Conservation (phyloP, 2,888 invertebrate species). For the Dasysyrphus albostriatus region DNA sequence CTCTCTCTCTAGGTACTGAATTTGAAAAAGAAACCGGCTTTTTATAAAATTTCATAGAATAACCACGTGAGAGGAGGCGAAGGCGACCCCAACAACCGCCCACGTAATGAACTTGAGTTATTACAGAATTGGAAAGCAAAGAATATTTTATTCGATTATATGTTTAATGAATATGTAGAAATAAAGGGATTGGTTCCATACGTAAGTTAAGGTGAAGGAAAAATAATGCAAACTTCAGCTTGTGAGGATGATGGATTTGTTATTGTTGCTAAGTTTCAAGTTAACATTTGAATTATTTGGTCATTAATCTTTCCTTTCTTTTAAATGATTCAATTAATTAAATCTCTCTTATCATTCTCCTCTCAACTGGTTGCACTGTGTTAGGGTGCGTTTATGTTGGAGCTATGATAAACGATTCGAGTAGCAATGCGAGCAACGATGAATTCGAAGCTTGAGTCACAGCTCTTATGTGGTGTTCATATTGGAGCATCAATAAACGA, state of each 20-base stretch:
- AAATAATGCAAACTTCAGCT: neutral
- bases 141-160: conserved; percentile 20
- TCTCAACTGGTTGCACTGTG: too few relatives aligned
- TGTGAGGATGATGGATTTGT: neutral
- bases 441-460: too few relatives aligned
- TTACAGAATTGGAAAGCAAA: conserved; percentile 39
- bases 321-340: neutral
- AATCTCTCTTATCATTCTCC: neutral
- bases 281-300: neutral
- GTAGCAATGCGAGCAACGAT: too few relatives aligned
- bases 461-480: too few relatives aligned
- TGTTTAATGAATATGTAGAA: neutral
- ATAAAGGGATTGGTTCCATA: conserved; percentile 37
- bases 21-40: conserved; percentile 52
- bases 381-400: too few relatives aligned
- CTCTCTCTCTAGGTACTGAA: neutral
- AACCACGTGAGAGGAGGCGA: conserved; percentile 50
- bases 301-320: neutral
- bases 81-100: conserved; percentile 63
- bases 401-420: too few relatives aligned
- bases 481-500: too few relatives aligned
- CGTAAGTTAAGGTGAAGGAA: neutral
- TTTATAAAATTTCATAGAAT: conserved; percentile 6
- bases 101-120: conserved; percentile 73
- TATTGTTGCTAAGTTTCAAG: neutral